phyloP scores from a whole-genome alignment of 1,140 invertebrate genomes.

The Drosophila simulans region DNA sequence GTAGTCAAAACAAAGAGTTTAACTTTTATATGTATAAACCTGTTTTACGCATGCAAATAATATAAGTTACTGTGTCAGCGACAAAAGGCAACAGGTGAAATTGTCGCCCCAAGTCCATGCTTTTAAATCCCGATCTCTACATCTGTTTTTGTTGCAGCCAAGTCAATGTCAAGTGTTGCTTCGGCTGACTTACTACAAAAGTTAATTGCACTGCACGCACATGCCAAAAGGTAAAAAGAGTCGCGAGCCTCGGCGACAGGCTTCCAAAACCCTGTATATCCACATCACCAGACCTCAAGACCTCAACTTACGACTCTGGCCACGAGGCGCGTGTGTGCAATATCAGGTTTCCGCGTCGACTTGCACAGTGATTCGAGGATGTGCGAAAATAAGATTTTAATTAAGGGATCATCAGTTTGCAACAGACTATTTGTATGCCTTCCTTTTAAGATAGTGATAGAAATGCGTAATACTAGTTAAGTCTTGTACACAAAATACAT shows the following conservation, averaged over 20 bases:
- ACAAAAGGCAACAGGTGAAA: conserved; percentile 75
- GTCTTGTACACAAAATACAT: no score
- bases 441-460: background rate
- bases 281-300: background rate
- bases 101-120: conserved; percentile 61
- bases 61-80: conserved; percentile 84
- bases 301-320: conserved; percentile 27
- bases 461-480: no score
- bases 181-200: conserved; percentile 75
- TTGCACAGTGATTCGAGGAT: conserved; percentile 39
- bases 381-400: background rate
- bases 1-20: no score
- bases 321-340: conserved; percentile 68
- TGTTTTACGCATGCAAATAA: conserved; percentile 70
- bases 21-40: conserved; percentile 14
- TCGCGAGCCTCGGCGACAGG: conserved; percentile 36
- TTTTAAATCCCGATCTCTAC: conserved; percentile 7
- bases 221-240: conserved; percentile 59
- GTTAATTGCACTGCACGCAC: conserved; percentile 82
- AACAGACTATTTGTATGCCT: no score
- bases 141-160: conserved; percentile 17
- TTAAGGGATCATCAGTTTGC: no score
- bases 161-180: conserved; percentile 82
- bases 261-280: conserved; percentile 10
- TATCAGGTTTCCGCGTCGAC: conserved; percentile 81